These are phyloP conservation scores for Leptopilina clavipes DNA, from an alignment of 1,140 invertebrate genomes.

Conservation along the genomic window DNA sequence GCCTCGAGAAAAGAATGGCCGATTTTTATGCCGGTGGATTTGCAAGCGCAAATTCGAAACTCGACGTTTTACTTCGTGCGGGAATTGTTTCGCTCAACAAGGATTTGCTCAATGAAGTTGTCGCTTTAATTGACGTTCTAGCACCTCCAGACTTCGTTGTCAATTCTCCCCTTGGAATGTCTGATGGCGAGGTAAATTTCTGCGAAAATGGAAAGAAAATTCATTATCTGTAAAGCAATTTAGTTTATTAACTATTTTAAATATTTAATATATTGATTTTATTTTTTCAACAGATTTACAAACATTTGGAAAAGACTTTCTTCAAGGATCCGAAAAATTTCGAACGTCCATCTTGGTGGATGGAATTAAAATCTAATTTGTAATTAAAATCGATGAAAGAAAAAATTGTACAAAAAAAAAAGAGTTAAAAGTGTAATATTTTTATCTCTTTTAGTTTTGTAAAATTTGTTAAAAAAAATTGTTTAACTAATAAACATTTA, in stretches of 20 bases:
- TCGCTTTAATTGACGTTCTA: slow-evolving; percentile 91
- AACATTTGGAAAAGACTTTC: not conserved
- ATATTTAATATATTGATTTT: not conserved
- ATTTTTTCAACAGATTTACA: slow-evolving; percentile 11
- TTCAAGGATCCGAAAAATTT: slow-evolving; percentile 1
- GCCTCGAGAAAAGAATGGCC: slow-evolving; percentile 84
- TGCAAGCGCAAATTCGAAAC: slow-evolving; percentile 68
- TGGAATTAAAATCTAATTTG: not conserved
- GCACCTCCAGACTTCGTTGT: slow-evolving; percentile 91
- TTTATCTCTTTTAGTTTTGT: too few species aligned
- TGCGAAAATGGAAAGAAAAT: not conserved
- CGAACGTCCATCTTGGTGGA: slow-evolving; percentile 9
- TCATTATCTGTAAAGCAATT: not conserved
- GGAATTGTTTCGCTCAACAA: slow-evolving; percentile 82
- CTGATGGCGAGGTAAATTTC: slow-evolving; percentile 84
- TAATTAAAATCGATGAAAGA: not conserved
- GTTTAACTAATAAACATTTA: too few species aligned
- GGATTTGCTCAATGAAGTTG: slow-evolving; percentile 84
- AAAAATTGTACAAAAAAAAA: too few species aligned
- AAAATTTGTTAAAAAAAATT: too few species aligned
- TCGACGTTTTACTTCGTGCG: slow-evolving; percentile 79
- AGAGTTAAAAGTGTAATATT: too few species aligned
- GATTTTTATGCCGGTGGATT: slow-evolving; percentile 86
- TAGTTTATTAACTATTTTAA: not conserved
- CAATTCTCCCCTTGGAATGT: slow-evolving; percentile 86